These are phyloP conservation scores for Chydorus sphaericus DNA, from an alignment of 2,888 invertebrate genomes.

Conservation along the genomic window DNA sequence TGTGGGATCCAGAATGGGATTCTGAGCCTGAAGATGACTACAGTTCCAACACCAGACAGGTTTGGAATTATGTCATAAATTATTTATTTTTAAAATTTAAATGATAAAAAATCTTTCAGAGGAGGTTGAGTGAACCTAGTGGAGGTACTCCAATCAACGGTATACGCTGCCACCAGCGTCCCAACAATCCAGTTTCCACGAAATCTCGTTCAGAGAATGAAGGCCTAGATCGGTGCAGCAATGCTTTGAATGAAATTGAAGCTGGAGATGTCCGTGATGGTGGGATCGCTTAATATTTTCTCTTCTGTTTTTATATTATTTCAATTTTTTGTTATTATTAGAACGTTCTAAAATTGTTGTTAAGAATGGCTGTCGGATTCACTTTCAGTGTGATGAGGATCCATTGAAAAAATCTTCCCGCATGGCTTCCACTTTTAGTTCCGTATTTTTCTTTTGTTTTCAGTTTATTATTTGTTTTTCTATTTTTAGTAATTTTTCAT, in stretches of 20 bases:
- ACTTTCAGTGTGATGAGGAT: background rate
- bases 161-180: conserved; percentile 12
- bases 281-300: too few species aligned
- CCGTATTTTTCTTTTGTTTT: background rate
- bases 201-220: conserved; percentile 81
- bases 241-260: conserved; percentile 78
- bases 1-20: conserved; percentile 82
- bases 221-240: conserved; percentile 69
- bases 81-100: background rate
- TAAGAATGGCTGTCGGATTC: background rate
- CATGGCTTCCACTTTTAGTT: background rate
- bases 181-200: conserved; percentile 26
- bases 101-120: conserved; percentile 31
- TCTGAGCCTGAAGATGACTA: conserved; percentile 74
- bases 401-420: background rate
- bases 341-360: background rate
- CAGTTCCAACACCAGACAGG: conserved; percentile 64
- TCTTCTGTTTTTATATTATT: too few species aligned
- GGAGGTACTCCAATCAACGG: background rate
- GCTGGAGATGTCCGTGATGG: conserved; percentile 85
- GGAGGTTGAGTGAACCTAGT: conserved; percentile 83
- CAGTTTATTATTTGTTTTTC: background rate
- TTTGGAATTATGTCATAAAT: conserved; percentile 26
- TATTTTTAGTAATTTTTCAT: conserved; percentile 3
- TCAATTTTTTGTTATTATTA: background rate